A percentile compares a stretch with the other conserved stretches of the same genome.
Evolutionary conservation across 2,797 vertebrate genomes (phyloP).

Genomic region (Morelia viridis): DNA sequence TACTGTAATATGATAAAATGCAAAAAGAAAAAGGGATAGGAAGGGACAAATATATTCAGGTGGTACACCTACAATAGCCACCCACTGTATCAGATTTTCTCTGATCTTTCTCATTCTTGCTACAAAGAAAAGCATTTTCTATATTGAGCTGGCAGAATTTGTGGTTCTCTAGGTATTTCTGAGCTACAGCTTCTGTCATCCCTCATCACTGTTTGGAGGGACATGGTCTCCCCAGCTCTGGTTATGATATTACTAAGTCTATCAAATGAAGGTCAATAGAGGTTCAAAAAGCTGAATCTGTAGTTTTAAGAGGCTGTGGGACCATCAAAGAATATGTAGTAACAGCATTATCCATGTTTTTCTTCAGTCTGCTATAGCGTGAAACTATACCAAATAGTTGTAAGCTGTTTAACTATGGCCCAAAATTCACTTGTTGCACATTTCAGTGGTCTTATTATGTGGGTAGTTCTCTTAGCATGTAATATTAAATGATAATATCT

Average conservation of each 20-base stretch:
- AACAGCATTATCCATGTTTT: not conserved
- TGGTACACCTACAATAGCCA: not conserved
- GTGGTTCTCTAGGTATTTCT: not conserved
- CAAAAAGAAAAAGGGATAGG: not conserved
- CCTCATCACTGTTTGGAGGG: not conserved
- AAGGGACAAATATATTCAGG: not conserved
- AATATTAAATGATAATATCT: conserved; percentile 33
- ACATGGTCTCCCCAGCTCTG: not conserved
- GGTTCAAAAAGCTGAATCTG: not conserved
- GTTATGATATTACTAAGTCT: not conserved
- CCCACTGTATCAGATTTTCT: not conserved
- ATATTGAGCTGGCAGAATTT: not conserved
- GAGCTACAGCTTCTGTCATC: not conserved
- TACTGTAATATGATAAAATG: not conserved
- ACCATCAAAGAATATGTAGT: not conserved
- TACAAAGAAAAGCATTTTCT: not conserved
- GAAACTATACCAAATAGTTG: not conserved
- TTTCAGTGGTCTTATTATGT: not conserved
- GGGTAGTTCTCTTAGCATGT: not conserved
- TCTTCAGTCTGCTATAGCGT: not conserved
- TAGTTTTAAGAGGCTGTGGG: not conserved
- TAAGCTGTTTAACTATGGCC: not conserved
- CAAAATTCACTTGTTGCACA: not conserved
- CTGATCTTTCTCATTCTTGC: not conserved
- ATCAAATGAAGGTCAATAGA: not conserved